Evolutionary conservation across 2,113 vertebrate genomes (phyloP).

Genomic region (Pseudorhombus dupliciocellatus): DNA sequence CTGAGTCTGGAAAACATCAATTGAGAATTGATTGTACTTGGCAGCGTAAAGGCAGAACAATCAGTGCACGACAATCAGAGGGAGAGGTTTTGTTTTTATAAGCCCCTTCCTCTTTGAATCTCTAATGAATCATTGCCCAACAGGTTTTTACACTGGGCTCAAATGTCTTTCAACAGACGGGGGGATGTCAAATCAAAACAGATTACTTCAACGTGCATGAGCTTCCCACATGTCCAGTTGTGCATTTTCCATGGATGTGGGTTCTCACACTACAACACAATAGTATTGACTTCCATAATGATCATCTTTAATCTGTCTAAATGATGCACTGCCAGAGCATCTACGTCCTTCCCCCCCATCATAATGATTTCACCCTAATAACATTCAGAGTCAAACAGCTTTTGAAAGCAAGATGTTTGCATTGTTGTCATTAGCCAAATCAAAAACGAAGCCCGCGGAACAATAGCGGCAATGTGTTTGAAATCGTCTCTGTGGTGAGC

Average conservation of each 20-base stretch:
- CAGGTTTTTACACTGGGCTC: constrained; percentile 8
- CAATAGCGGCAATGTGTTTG: constrained; percentile 52
- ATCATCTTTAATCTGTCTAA: constrained; percentile 27
- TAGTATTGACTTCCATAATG: constrained; percentile 14
- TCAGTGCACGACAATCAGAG: constrained; percentile 1
- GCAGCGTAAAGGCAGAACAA: constrained; percentile 23
- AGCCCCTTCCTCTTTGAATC: constrained; percentile 17
- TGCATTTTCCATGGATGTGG: constrained; percentile 1
- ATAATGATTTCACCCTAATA: constrained; percentile 55
- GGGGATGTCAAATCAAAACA: constrained; percentile 14
- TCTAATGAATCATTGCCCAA: constrained; percentile 18
- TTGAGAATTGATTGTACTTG: constrained; percentile 26
- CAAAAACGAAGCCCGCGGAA: constrained; percentile 35
- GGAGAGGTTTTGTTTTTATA: constrained; percentile 10
- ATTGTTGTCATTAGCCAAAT: constrained; percentile 55
- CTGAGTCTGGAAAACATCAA: constrained; percentile 28
- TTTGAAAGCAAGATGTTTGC: constrained; percentile 57
- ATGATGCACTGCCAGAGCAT: constrained; percentile 19
- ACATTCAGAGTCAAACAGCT: constrained; percentile 50
- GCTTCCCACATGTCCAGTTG: not conserved
- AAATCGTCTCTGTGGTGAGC: constrained; percentile 45
- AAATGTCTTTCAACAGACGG: constrained; percentile 6
- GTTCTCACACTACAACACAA: not conserved
- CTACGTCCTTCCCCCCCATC: constrained; percentile 31
- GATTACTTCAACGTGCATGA: not conserved